Evolutionary conservation across 2,797 vertebrate species (phyloP).

Genomic region (Betta splendens): DNA sequence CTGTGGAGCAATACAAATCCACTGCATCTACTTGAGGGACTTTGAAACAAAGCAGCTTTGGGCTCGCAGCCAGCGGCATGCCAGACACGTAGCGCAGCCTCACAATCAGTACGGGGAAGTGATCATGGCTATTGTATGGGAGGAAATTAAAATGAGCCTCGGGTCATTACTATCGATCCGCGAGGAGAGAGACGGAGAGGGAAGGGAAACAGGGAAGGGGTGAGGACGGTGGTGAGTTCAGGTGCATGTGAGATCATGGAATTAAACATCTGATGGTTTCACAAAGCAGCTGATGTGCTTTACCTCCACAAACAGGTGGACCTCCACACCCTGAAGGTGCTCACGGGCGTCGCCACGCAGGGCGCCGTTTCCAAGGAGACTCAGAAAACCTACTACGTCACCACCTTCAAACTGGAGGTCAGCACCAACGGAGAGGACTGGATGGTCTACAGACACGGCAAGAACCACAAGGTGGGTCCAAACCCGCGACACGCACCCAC

Average conservation of each 20-base stretch:
- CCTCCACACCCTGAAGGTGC: constrained; percentile 86
- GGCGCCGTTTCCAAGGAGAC: constrained; percentile 96
- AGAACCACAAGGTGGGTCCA: constrained; percentile 93
- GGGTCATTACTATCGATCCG: constrained; percentile 76
- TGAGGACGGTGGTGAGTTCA: constrained; percentile 2
- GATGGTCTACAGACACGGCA: constrained; percentile 98
- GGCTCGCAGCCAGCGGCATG: constrained; percentile 43
- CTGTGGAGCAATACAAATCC: too few relatives aligned
- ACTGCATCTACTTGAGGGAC: constrained; percentile 21
- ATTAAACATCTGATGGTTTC: background rate
- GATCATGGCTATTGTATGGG: constrained; percentile 69
- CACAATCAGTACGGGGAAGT: constrained; percentile 58
- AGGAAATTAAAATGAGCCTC: constrained; percentile 74
- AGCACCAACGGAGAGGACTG: constrained; percentile 99
- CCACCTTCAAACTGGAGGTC: constrained; percentile 95
- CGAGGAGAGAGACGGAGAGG: constrained; percentile 26
- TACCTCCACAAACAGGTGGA: constrained; percentile 67
- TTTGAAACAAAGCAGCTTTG: constrained; percentile 13
- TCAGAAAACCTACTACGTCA: constrained; percentile 90
- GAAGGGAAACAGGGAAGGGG: constrained; percentile 17
- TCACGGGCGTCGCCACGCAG: constrained; percentile 95
- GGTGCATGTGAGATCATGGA: too few relatives aligned
- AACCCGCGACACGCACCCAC: constrained; percentile 21
- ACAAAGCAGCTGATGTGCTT: background rate
- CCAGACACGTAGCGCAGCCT: constrained; percentile 54